Base-by-base conservation (phyloP, 2,888 invertebrate genomes). In the Cheilosia variabilis region DNA sequence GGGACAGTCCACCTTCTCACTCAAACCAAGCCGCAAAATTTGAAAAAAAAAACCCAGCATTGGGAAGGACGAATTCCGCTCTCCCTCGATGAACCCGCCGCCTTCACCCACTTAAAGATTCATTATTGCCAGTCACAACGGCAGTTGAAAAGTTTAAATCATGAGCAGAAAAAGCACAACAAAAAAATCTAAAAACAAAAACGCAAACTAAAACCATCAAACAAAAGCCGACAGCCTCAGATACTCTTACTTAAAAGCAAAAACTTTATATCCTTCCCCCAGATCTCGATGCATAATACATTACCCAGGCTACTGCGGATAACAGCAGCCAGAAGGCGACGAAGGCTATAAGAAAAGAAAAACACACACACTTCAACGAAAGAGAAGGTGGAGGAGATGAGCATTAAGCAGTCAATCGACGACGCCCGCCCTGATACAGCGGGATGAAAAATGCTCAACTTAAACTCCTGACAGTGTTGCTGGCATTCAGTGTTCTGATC, bases 241-340 rank as follows among this genome's bases (percentile, higher is more conserved):
- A 41, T 10, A 41, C 15, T 17, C 43, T n/a, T 15, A n/a, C 15
- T 17, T 53, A 43, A 43, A 41, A 24, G 31, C 22, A 34, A 57
- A 50, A 58, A 13, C 34, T 50, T 58, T 69, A 57, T 57, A 57
- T 58, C 19, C 41, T 65, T 65, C 58, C 6, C 22, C 57, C 10
- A 41, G 22, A 60, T 58, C 45, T 27, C 41, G 55, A 71, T 82
- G 82, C 77, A 82, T 82, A 71, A 82, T 77, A 77, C 76, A 81
- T 77, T 45, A 82, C 47, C 58, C 24, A 31, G 68, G 72, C 60
- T 34, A 50, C 66, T 62, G 62, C 45, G 15, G 63, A 55, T 43
- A 45, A 47, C n/a, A 66, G 19, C n/a, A 10, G 43, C 13, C 6
- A 43, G 15, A 6, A 68, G 50, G 50, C 43, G 57, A 41, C 50